Evolutionary conservation across 2,888 invertebrate species (phyloP), one percentile per base, ranked within the genome.

Genomic region (Caenorhabditis sinica): DNA sequence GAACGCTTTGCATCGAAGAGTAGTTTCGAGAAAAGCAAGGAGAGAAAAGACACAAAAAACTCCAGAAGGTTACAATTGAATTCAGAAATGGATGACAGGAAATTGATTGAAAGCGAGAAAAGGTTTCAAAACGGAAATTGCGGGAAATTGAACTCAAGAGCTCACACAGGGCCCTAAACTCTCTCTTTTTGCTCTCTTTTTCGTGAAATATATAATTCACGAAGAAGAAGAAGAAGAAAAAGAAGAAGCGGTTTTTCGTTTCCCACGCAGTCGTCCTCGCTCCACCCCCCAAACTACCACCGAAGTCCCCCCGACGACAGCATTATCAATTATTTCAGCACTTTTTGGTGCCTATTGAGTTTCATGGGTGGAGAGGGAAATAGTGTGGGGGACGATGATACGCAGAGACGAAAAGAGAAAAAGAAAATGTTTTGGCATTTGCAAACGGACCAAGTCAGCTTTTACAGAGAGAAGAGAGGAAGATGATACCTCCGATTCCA

Each of bases 301-400:
- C 58, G 20, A 45, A 40, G 40, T 40, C 40, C 40, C 40, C 40
- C 2, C 13, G n/a, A 51, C 71, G 65, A 79, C 71, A 63, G 71
- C 80, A 65, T 80, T 80, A 80, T 80, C 80, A 80, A 80, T 72
- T 80, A 80, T 80, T 80, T 56, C 80, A 80, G 80, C 77, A 69
- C 77, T 77, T 77, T 77, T 69, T 63, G 77, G 60, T 69, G 51
- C 43, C 69, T 77, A 69, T 77, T 77, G 69, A 77, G 77, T 77
- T 77, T 77, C 77, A 80, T 71, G 72, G 68, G 61, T 79, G 63
- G 68, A 68, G 1, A 51, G 28, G 6, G 45, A 53, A 65, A 61
- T 49, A 74, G 66, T 63, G 65, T 30, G 49, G 11, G 36, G 20
- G 56, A 49, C n/a, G 40, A 56, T 11, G 76, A 66, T 60, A 79